Evolutionary conservation across 2,797 vertebrate species (phyloP).

Genomic region (Sebastolobus altivelis): DNA sequence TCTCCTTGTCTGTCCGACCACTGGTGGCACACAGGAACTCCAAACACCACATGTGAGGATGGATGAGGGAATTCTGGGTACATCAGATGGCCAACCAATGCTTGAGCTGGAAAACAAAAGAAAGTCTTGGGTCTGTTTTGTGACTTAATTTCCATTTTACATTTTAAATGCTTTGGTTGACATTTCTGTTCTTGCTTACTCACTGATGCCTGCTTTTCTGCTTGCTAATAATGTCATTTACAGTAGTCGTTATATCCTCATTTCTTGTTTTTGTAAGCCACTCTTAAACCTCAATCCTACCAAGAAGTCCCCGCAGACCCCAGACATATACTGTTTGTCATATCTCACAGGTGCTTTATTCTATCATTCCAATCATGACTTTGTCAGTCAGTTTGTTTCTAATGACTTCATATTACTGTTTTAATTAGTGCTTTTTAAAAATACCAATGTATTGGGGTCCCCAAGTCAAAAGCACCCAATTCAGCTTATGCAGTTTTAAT

Average conservation of each 20-base stretch:
- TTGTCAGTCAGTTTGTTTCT: no score
- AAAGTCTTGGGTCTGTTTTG: slow-evolving; percentile 12
- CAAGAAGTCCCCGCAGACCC: background rate
- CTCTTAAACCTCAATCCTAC: background rate
- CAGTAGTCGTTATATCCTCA: background rate
- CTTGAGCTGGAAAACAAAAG: slow-evolving; percentile 86
- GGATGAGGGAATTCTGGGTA: slow-evolving; percentile 47
- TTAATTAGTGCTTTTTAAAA: no score
- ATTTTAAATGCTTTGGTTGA: background rate
- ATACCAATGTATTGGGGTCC: background rate
- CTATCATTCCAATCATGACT: no score
- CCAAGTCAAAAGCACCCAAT: background rate
- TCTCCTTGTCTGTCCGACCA: slow-evolving; percentile 46
- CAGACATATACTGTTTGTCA: background rate
- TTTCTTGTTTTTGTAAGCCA: background rate
- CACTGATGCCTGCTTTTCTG: background rate
- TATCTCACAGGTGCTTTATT: no score
- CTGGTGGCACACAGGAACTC: slow-evolving; percentile 58
- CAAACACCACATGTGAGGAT: slow-evolving; percentile 56
- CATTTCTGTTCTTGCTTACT: background rate
- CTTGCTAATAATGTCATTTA: background rate
- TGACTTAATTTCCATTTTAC: background rate
- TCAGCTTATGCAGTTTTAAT: background rate
- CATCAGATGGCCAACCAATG: slow-evolving; percentile 96
- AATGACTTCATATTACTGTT: background rate